Base-by-base conservation (phyloP, 1,140 invertebrate genomes). In the Neodiprion lecontei region DNA sequence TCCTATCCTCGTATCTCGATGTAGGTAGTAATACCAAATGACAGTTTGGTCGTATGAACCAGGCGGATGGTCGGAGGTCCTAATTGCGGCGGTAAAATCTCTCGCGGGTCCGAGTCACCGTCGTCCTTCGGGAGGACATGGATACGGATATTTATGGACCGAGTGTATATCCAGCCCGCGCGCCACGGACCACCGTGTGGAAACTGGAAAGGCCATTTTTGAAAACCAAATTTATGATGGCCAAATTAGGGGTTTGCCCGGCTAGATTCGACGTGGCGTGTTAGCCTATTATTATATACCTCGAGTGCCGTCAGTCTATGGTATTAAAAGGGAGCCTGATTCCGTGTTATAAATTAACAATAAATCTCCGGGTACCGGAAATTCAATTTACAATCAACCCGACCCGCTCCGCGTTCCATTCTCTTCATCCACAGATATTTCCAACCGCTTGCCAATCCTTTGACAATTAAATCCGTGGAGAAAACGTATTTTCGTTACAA, bases 281-380 rank as follows among this genome's bases (percentile, higher is more conserved):
- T 61, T 61, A 61, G n/a, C 53, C 53, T 61, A 61, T 61, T 61
- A 61, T 61, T 61, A 61, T 40, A 40, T 40, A 40, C 28, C 53
- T 17, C 53, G 7, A 12, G 53, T 61, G 11, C 53, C 11, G 53
- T 17, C 53, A 61, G 11, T 61, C 53, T 61, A 61, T 61, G 53
- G 53, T 61, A 61, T 61, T 61, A 61, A 61, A 61, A 61, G 53
- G 53, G 53, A 61, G 53, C 53, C 53, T 61, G 53, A 61, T 61
- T 61, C n/a, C 53, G 53, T 61, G n/a, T 61, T 61, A 61, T 61
- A 17, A 61, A 61, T 61, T 61, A 61, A 61, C 53, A 9, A 61
- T 61, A 61, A 61, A 61, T 61, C 53, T 14, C 53, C n/a, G 53
- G 53, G n/a, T 14, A 61, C 53, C 53, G 53, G 53, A 61, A 61